Conservation (phyloP, 2,888 invertebrate species). For the Ariolimax columbianus region DNA sequence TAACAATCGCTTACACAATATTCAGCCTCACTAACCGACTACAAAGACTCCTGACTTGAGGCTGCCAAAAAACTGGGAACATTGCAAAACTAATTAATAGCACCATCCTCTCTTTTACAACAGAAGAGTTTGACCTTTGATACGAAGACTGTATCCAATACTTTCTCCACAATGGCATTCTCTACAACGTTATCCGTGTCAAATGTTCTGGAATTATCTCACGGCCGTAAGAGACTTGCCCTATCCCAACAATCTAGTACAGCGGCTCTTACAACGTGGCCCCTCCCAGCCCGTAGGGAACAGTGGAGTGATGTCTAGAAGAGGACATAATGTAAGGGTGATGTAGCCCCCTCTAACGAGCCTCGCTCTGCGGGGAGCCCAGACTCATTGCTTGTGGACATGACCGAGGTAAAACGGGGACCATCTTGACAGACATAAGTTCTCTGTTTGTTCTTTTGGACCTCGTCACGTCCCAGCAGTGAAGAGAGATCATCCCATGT, state of each 20-base stretch:
- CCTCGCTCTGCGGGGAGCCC: neutral
- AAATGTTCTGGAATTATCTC: too few species aligned
- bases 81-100: too few species aligned
- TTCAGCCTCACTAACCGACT: too few species aligned
- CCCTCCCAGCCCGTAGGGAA: neutral
- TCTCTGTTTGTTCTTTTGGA: neutral
- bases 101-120: too few species aligned
- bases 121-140: too few species aligned
- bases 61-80: too few species aligned
- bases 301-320: neutral
- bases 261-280: neutral
- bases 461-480: neutral
- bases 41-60: too few species aligned
- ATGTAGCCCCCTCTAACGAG: slow-evolving; percentile 6
- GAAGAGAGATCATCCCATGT: neutral
- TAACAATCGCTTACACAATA: too few species aligned
- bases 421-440: slow-evolving; percentile 35
- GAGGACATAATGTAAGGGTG: neutral
- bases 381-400: neutral
- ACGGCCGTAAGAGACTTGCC: too few species aligned
- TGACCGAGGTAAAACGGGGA: slow-evolving; percentile 7
- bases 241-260: neutral
- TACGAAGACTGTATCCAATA: too few species aligned
- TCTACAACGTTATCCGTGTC: too few species aligned
- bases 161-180: too few species aligned